Evolutionary conservation across 2,113 vertebrate species (phyloP).

Genomic region (Cephalopterus ornatus): DNA sequence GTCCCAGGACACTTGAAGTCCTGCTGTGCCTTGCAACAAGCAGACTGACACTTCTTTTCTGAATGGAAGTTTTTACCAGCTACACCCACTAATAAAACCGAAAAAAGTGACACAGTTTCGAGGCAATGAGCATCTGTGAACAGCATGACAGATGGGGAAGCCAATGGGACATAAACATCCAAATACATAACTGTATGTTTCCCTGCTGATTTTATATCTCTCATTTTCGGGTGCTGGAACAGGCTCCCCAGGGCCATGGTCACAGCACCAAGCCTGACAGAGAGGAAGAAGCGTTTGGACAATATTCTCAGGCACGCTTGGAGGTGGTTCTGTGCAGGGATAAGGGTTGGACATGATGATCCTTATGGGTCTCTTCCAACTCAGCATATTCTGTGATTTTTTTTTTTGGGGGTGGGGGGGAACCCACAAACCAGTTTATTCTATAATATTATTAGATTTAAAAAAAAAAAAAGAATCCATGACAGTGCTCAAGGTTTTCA

Average conservation of each 20-base stretch:
- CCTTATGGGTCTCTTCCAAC: neutral
- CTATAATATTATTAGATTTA: neutral
- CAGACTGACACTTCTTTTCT: neutral
- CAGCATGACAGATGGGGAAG: neutral
- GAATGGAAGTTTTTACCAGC: neutral
- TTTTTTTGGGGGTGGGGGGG: neutral
- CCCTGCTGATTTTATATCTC: neutral
- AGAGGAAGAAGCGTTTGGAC: neutral
- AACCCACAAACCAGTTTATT: rapidly evolving
- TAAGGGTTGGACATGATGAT: neutral
- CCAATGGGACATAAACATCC: neutral
- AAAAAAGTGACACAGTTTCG: neutral
- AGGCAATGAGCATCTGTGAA: neutral
- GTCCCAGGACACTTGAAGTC: neutral
- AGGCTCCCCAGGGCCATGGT: neutral
- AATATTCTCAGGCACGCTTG: neutral
- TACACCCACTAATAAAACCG: neutral
- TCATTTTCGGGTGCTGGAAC: neutral
- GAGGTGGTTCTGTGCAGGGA: neutral
- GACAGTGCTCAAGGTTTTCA: neutral
- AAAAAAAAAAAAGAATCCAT: neutral
- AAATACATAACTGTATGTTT: neutral
- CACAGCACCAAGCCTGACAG: neutral
- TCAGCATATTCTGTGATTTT: neutral
- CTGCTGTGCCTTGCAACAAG: neutral